Percentiles rank a stretch among this genome's conserved stretches.
Conservation (phyloP, 2,888 invertebrate genomes). For the Dexiosoma caninum region DNA sequence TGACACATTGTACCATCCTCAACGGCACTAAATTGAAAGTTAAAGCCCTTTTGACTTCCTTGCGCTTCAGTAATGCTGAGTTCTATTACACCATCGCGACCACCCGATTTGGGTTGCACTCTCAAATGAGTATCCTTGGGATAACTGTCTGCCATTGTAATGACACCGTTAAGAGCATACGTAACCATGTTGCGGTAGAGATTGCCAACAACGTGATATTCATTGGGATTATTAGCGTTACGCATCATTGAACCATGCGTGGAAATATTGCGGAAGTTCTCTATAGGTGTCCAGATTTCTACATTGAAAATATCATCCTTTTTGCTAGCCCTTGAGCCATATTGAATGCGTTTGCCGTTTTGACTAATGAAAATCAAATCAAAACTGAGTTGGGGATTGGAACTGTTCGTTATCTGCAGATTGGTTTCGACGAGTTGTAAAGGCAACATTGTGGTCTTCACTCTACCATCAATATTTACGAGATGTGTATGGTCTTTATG, state of each 20-base stretch:
- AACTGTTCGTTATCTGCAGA: constrained; percentile 69
- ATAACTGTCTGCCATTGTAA: constrained; percentile 74
- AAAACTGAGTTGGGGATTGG: constrained; percentile 71
- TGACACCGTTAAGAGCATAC: constrained; percentile 77
- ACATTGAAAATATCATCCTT: constrained; percentile 74
- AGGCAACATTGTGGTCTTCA: constrained; percentile 74
- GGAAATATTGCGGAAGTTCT: constrained; percentile 75
- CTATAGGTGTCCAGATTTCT: constrained; percentile 76
- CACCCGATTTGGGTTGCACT: constrained; percentile 77
- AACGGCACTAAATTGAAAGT: constrained; percentile 74
- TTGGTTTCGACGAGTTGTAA: constrained; percentile 71
- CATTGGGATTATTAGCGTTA: constrained; percentile 65
- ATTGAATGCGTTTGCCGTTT: constrained; percentile 70
- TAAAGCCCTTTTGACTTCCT: constrained; percentile 68
- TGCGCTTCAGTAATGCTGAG: constrained; percentile 70
- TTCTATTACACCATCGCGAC: constrained; percentile 75
- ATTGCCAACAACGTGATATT: constrained; percentile 76
- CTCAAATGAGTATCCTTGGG: constrained; percentile 77
- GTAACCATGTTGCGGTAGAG: constrained; percentile 77
- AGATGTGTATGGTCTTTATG: constrained; percentile 77
- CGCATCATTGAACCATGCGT: constrained; percentile 73
- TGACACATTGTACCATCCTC: constrained; percentile 78
- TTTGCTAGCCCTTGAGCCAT: constrained; percentile 72
- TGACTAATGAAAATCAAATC: constrained; percentile 71
- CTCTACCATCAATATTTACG: constrained; percentile 78